Evolutionary conservation across 2,113 vertebrate species (phyloP).

Genomic region (Polypterus senegalus): DNA sequence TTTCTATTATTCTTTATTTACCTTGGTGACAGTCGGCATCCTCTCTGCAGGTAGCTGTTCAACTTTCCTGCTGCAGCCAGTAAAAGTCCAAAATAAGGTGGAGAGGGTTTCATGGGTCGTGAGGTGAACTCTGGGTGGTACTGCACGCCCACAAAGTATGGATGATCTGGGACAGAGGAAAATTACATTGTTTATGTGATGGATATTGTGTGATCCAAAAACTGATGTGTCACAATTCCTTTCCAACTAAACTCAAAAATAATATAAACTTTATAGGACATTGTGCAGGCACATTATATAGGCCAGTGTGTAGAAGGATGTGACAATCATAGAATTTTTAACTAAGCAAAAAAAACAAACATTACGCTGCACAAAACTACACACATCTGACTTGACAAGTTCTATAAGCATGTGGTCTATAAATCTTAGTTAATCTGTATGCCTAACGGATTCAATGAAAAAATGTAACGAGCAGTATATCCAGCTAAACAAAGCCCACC

Average conservation of each 20-base stretch:
- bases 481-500: conserved; percentile 37
- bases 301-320: too few species aligned
- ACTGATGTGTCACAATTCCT: too few species aligned
- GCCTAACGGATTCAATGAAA: not conserved
- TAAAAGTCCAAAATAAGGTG: conserved; percentile 80
- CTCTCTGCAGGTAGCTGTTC: conserved; percentile 72
- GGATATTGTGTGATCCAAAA: too few species aligned
- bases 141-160: conserved; percentile 88
- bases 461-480: not conserved
- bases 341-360: too few species aligned
- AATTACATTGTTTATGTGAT: too few species aligned
- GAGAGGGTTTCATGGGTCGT: conserved; percentile 87
- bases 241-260: too few species aligned
- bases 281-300: too few species aligned
- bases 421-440: not conserved
- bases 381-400: not conserved
- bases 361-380: too few species aligned
- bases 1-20: conserved; percentile 25
- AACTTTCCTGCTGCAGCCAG: conserved; percentile 78
- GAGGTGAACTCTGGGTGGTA: conserved; percentile 93
- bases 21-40: conserved; percentile 81
- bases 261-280: too few species aligned
- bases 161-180: conserved; percentile 57
- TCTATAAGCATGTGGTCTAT: too few species aligned
- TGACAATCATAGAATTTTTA: too few species aligned